A percentile compares a stretch with the other conserved stretches of the same genome.
These are phyloP conservation scores for Nineta flava DNA, from an alignment of 2,888 invertebrate species.

Conservation along the genomic window DNA sequence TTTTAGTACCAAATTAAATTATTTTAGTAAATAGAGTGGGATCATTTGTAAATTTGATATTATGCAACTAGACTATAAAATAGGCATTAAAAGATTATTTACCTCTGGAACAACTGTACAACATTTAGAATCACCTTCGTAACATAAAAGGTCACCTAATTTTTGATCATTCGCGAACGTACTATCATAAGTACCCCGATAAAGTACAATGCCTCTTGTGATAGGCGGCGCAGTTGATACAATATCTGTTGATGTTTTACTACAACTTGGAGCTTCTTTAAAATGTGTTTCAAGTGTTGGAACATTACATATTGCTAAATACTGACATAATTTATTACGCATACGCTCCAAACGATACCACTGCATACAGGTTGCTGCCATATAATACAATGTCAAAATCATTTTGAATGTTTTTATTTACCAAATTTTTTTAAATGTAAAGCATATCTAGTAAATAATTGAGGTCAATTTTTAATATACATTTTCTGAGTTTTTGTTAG, in stretches of 20 bases:
- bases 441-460: too few species aligned
- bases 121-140: slow-evolving; percentile 32
- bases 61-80: too few species aligned
- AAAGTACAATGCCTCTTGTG: slow-evolving; percentile 5
- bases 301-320: slow-evolving; percentile 3
- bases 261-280: background rate
- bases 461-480: too few species aligned
- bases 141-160: slow-evolving; percentile 45
- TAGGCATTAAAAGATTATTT: slow-evolving; percentile 12
- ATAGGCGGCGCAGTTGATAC: slow-evolving; percentile 1
- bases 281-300: background rate
- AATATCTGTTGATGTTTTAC: background rate
- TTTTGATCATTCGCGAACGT: slow-evolving; percentile 17
- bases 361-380: slow-evolving; percentile 68
- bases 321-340: slow-evolving; percentile 41
- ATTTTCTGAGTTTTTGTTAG: background rate
- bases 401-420: slow-evolving; percentile 24
- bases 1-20: too few species aligned
- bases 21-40: too few species aligned
- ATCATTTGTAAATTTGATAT: too few species aligned
- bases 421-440: background rate
- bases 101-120: slow-evolving; percentile 41
- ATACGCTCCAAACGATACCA: slow-evolving; percentile 61
- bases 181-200: slow-evolving; percentile 2
- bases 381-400: slow-evolving; percentile 68